These are phyloP conservation scores for Marmota flaviventris DNA, from an alignment of 2,113 vertebrate species.

Conservation along the genomic window DNA sequence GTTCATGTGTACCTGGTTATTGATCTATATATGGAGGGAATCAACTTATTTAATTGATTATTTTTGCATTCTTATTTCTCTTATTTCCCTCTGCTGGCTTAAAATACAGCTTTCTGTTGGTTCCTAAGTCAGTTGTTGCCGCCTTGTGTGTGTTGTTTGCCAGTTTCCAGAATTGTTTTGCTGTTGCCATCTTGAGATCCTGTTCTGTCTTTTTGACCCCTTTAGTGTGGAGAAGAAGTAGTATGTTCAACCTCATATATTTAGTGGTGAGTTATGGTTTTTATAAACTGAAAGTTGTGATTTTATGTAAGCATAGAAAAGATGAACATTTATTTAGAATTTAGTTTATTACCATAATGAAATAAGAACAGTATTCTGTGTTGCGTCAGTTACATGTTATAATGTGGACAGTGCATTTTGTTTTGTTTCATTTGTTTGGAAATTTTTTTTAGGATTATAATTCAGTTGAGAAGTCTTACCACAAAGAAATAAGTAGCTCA, in stretches of 20 bases:
- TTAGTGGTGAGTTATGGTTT: background rate
- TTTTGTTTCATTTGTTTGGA: conserved; percentile 20
- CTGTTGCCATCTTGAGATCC: background rate
- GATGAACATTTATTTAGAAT: background rate
- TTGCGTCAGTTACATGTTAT: background rate
- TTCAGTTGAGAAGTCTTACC: conserved; percentile 24
- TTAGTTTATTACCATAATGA: conserved; percentile 25
- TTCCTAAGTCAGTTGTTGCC: background rate
- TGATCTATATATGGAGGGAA: background rate
- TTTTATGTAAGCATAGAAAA: background rate
- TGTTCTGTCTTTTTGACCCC: background rate
- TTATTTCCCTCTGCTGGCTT: background rate
- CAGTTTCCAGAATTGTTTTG: background rate
- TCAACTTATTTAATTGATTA: background rate
- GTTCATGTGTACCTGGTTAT: background rate
- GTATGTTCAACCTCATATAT: background rate
- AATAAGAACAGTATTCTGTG: background rate
- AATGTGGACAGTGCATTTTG: background rate
- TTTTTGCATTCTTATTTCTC: no score
- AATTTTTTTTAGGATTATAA: conserved; percentile 16
- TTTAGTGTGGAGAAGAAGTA: background rate
- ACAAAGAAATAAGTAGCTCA: background rate
- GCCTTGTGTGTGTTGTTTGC: background rate
- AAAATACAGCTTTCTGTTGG: background rate
- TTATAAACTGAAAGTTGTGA: background rate